Evolutionary conservation across 2,797 vertebrate species (phyloP).

Genomic region (Champsocephalus esox): DNA sequence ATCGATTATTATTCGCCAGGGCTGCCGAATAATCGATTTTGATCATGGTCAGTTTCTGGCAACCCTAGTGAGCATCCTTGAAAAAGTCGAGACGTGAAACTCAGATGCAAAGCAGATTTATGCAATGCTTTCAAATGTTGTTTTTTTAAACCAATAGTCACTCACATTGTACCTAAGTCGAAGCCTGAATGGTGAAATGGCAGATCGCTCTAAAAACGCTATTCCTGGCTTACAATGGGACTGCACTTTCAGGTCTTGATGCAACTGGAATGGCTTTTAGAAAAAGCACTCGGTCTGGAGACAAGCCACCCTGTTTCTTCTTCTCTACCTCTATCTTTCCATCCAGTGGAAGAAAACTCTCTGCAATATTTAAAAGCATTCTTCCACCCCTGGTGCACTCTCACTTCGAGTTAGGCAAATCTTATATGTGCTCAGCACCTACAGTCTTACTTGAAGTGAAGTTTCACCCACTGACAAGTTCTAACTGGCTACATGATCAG

Average conservation of each 20-base stretch:
- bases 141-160: slow-evolving; percentile 7
- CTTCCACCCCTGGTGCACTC: slow-evolving; percentile 6
- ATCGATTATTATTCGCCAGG: no score
- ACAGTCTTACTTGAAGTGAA: background rate
- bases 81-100: background rate
- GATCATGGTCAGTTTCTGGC: no score
- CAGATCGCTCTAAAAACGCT: slow-evolving; percentile 11
- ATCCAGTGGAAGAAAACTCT: slow-evolving; percentile 37
- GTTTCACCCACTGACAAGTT: background rate
- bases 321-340: slow-evolving; percentile 25
- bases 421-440: background rate
- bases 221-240: slow-evolving; percentile 33
- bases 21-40: no score
- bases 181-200: background rate
- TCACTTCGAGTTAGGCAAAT: slow-evolving; percentile 15
- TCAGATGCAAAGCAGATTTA: background rate
- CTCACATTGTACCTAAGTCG: background rate
- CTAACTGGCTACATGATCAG: background rate
- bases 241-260: slow-evolving; percentile 37
- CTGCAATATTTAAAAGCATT: slow-evolving; percentile 74
- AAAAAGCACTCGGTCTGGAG: slow-evolving; percentile 47
- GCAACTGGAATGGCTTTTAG: slow-evolving; percentile 43
- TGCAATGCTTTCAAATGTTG: background rate
- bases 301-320: slow-evolving; percentile 27
- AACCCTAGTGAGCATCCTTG: background rate